Base-by-base conservation (phyloP, 1,140 invertebrate genomes). In the Drosophila pruinosa region DNA sequence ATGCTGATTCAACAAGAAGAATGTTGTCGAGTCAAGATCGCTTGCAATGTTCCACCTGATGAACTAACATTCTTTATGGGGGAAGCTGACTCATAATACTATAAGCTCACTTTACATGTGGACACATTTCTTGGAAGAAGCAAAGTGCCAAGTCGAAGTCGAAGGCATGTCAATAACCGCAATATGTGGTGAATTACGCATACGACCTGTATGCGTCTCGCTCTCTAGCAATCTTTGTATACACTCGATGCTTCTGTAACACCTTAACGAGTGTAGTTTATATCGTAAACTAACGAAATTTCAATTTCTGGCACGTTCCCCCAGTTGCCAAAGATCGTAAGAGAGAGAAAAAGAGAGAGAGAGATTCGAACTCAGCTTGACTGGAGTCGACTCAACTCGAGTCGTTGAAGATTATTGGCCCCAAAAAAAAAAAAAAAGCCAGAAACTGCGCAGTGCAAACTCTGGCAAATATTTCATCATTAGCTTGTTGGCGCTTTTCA, bases 391-490 rank as follows among this genome's bases (percentile, higher is more conserved):
- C 14, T 39, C 38, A 8, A 39, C 52, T 50, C 61, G 26, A 71
- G 45, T 68, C 67, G 58, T 45, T 19, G 10, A 52, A 75, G 78
- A 68, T 77, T 81, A 74, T 81, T 77, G 74, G 79, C 74, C 75
- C 48, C 65, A 69, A 62, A 69, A 79, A 48, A 36, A 47, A 43
- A 57, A 50, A 24, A 31, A 59, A 31, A 45, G 8, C 31, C 28
- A 45, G 57, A 78, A 85, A 76, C 80, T 83, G 76, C 81, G 80
- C 76, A 86, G 78, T 59, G 71, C 65, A 78, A 65, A 78, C 65
- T 72, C 72, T 65, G 81, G 21, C 57, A 71, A 75, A 86, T 86
- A 86, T 86, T 86, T 85, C 81, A 85, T 86, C 81, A 85, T 79
- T 85, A 71, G 73, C 80, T 78, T 64, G 61, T 78, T 83, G 79